Evolutionary conservation across 2,888 invertebrate genomes (phyloP).

Genomic region (Crossocerus cetratus): DNA sequence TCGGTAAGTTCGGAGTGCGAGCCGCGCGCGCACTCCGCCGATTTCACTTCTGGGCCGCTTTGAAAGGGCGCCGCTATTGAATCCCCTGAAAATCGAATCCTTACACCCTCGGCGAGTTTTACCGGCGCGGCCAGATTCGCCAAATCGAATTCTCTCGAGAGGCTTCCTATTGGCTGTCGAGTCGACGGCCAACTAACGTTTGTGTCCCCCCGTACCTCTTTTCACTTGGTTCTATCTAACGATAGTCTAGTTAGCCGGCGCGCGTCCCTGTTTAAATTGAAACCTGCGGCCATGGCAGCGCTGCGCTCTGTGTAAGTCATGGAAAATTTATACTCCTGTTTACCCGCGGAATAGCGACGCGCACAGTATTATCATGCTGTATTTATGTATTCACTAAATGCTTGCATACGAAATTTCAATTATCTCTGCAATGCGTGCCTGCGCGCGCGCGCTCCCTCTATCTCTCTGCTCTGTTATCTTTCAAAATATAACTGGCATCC

Average conservation of each 20-base stretch:
- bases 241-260: no score
- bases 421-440: not conserved
- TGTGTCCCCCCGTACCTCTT: no score
- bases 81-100: constrained; percentile 10
- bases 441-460: no score
- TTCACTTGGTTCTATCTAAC: no score
- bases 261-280: no score
- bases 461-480: no score
- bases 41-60: not conserved
- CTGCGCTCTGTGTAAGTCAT: not conserved
- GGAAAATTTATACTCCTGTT: not conserved
- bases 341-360: not conserved
- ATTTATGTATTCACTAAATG: not conserved
- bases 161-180: not conserved
- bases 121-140: not conserved
- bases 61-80: not conserved
- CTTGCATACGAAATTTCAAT: not conserved
- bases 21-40: not conserved
- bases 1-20: constrained; percentile 76
- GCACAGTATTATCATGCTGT: not conserved
- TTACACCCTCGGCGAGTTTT: constrained; percentile 1
- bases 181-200: not conserved
- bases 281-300: no score
- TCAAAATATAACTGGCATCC: no score
- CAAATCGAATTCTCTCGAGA: constrained; percentile 7